Conservation (phyloP, 2,113 vertebrate genomes). For the Nesogale talazaci region DNA sequence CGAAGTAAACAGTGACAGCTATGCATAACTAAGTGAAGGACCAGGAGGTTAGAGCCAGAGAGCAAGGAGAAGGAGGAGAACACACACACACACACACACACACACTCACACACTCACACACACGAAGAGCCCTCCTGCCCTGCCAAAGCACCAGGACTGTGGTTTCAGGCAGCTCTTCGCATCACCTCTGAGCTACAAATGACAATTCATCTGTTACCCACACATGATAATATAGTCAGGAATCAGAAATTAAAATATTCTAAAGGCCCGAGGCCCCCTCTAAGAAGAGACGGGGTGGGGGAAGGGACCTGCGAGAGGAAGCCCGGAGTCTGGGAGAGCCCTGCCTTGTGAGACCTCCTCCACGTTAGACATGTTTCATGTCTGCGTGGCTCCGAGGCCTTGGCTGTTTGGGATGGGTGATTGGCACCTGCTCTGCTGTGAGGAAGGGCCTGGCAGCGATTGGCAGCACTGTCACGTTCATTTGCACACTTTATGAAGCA, state of each 20-base stretch:
- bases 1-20: constrained; percentile 89
- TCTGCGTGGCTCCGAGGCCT: constrained; percentile 85
- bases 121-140: constrained; percentile 62
- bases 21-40: constrained; percentile 83
- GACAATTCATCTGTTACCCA: constrained; percentile 87
- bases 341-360: constrained; percentile 84
- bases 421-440: constrained; percentile 95
- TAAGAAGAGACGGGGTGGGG: constrained; percentile 66
- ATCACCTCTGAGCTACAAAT: constrained; percentile 86
- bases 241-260: constrained; percentile 88
- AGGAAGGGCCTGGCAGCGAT: constrained; percentile 88
- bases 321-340: constrained; percentile 74
- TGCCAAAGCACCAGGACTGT: constrained; percentile 76
- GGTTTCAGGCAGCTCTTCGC: constrained; percentile 80
- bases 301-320: not conserved
- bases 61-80: not conserved
- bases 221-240: constrained; percentile 86
- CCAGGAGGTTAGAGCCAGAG: constrained; percentile 57
- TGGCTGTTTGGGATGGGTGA: constrained; percentile 90
- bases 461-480: constrained; percentile 88
- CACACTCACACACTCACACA: too few species aligned
- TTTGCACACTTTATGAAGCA: constrained; percentile 93
- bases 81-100: not conserved
- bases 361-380: constrained; percentile 86
- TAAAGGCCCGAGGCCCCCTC: constrained; percentile 80